A percentile compares a stretch with the other conserved stretches of the same genome.
phyloP scores from a whole-genome alignment of 2,113 vertebrate genomes.

The Centropristis striata region DNA sequence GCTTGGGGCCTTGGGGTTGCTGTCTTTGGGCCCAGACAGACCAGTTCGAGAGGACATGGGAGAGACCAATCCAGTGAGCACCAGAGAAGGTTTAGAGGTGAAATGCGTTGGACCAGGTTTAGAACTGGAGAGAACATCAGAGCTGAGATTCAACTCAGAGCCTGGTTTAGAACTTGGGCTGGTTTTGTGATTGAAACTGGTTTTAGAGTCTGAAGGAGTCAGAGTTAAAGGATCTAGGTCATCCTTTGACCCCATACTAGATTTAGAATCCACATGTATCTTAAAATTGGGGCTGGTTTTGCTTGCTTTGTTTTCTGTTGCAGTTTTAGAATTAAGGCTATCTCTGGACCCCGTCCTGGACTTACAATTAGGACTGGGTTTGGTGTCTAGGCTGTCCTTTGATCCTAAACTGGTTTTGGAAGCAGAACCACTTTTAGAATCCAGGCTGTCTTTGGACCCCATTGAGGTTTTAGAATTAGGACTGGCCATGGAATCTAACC shows the following conservation, averaged over 20 bases:
- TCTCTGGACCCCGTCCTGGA: conserved; percentile 21
- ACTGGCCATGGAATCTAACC: not conserved
- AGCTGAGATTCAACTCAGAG: not conserved
- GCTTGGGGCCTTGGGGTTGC: not conserved
- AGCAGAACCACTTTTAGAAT: conserved; percentile 31
- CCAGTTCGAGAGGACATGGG: not conserved
- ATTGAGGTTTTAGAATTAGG: not conserved
- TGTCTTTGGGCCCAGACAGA: conserved; percentile 17
- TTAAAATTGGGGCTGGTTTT: conserved; percentile 14
- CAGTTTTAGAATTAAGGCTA: conserved; percentile 10
- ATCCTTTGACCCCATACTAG: not conserved
- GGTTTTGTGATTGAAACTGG: conserved; percentile 3
- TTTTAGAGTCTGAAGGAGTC: conserved; percentile 7
- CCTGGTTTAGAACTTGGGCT: not conserved
- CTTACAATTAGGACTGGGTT: conserved; percentile 15
- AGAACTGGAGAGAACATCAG: not conserved
- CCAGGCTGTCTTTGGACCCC: conserved; percentile 42
- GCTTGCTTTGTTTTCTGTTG: conserved; percentile 6
- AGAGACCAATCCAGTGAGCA: not conserved
- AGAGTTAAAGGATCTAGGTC: not conserved
- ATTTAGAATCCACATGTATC: not conserved
- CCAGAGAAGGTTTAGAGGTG: conserved; percentile 7
- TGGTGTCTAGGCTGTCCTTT: conserved; percentile 49
- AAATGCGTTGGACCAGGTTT: not conserved
- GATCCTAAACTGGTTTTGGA: conserved; percentile 47